Conservation (phyloP, 2,888 invertebrate species). For the Amitus sp. region DNA sequence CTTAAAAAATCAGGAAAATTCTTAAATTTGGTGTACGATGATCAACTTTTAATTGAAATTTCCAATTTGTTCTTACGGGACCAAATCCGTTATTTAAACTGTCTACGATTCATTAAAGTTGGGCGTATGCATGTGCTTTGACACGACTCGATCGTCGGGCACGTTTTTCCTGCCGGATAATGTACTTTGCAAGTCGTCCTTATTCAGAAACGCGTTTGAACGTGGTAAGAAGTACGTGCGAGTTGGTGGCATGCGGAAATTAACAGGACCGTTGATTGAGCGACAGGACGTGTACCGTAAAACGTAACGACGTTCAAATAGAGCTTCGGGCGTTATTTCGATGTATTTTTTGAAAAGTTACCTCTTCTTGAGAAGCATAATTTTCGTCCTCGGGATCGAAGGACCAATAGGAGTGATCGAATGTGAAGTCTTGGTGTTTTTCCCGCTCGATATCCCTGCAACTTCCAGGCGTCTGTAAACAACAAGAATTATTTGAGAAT, state of each 20-base stretch:
- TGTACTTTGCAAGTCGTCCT: background rate
- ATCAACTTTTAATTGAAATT: no score
- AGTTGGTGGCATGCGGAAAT: slow-evolving; percentile 27
- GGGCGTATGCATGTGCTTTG: no score
- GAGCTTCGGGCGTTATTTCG: no score
- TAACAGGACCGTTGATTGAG: slow-evolving; percentile 33
- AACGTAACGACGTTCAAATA: background rate
- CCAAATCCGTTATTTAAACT: no score
- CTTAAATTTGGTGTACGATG: no score
- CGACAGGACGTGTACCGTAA: slow-evolving; percentile 20
- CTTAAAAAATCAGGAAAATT: no score
- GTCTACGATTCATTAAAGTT: no score
- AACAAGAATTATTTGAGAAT: no score
- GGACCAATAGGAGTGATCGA: slow-evolving; percentile 92
- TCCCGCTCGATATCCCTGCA: slow-evolving; percentile 71
- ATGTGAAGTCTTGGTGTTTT: slow-evolving; percentile 86
- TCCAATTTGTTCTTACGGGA: no score
- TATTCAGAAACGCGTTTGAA: background rate
- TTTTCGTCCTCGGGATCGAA: slow-evolving; percentile 75
- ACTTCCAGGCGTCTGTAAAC: slow-evolving; percentile 67
- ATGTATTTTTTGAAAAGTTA: no score
- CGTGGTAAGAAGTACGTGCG: background rate
- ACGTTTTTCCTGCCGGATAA: background rate
- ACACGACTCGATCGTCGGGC: no score
- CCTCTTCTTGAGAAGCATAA: slow-evolving; percentile 85